A percentile compares a stretch with the other conserved stretches of the same genome.
Conservation (phyloP, 2,113 vertebrate genomes). For the Nyctereutes procyonoides region DNA sequence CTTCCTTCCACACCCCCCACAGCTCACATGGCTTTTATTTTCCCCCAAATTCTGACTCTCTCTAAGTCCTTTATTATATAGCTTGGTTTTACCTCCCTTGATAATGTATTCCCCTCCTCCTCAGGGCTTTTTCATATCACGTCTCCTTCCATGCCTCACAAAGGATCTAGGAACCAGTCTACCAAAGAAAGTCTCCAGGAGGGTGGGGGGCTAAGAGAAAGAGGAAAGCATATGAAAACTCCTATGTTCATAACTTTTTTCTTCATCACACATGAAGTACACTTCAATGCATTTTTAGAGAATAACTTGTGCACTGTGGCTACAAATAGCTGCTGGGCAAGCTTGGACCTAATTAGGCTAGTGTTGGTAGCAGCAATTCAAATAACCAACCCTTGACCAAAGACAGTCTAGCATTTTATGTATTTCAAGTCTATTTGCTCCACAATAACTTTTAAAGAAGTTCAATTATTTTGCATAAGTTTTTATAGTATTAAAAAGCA, state of each 20-base stretch:
- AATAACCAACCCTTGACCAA: neutral
- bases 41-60: neutral
- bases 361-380: neutral
- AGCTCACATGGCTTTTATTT: neutral
- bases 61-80: neutral
- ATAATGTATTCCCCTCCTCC: neutral
- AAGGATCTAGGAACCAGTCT: neutral
- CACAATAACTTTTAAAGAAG: neutral
- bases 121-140: neutral
- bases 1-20: neutral
- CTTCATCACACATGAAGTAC: neutral
- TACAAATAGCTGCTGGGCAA: neutral
- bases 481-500: neutral
- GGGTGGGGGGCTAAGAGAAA: neutral
- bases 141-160: neutral
- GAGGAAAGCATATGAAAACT: neutral
- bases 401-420: neutral
- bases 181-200: neutral
- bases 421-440: neutral
- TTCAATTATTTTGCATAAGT: neutral
- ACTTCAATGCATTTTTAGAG: neutral
- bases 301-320: neutral
- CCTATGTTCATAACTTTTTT: neutral
- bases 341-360: neutral
- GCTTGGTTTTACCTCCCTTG: neutral